Evolutionary conservation across 2,113 vertebrate species (phyloP).

Genomic region (Sinocyclocheilus rhinocerous): DNA sequence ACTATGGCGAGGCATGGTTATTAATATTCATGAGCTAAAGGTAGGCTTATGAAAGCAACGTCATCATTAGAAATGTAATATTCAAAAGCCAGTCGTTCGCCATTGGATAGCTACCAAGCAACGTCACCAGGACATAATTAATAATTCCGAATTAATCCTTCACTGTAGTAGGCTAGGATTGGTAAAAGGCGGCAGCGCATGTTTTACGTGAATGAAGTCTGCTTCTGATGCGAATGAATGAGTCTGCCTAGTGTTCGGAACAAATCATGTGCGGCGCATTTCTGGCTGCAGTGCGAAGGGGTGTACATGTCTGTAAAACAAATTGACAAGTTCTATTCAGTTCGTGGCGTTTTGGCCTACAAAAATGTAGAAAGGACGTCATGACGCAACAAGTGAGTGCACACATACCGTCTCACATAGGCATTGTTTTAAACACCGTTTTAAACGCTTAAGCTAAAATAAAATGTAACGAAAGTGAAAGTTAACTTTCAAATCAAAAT

Average conservation of each 20-base stretch:
- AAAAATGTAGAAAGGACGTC: neutral
- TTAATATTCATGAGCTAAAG: conserved; percentile 13
- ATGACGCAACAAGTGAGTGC: neutral
- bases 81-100: neutral
- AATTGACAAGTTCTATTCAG: neutral
- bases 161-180: neutral
- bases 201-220: neutral
- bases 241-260: neutral
- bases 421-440: neutral
- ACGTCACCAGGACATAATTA: neutral
- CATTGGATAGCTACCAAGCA: neutral
- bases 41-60: neutral
- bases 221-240: neutral
- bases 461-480: neutral
- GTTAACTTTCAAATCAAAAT: too few relatives aligned
- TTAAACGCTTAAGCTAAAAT: neutral
- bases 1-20: neutral
- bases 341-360: neutral
- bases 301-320: neutral
- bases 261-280: neutral
- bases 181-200: neutral
- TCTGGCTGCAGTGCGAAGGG: neutral
- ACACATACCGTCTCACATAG: neutral
- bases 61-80: neutral
- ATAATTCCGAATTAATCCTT: neutral